These are phyloP conservation scores for Tineola bisselliella DNA, from an alignment of 2,888 invertebrate species.

Conservation along the genomic window DNA sequence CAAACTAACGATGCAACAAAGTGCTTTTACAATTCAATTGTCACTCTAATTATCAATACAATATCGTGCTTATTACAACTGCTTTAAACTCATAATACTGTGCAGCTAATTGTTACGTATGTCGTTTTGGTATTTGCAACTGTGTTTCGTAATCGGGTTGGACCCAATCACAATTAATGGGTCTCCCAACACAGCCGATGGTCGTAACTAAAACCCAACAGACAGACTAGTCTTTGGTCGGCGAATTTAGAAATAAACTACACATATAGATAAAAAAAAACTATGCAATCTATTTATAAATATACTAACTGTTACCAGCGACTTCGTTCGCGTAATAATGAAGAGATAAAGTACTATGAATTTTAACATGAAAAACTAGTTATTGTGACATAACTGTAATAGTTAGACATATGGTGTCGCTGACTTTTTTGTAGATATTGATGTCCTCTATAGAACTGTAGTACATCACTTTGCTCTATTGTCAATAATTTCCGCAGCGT, in stretches of 20 bases:
- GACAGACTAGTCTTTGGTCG: not conserved
- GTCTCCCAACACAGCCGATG: constrained; percentile 25
- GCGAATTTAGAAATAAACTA: not conserved
- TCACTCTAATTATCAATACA: constrained; percentile 18
- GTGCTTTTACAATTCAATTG: constrained; percentile 42
- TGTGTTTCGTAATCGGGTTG: constrained; percentile 52
- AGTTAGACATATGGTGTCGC: no score
- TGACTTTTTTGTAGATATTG: no score
- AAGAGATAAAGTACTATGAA: no score
- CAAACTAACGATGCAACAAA: constrained; percentile 14
- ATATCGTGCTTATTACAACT: constrained; percentile 22
- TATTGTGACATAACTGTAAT: no score
- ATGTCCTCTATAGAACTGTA: no score
- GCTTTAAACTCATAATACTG: not conserved
- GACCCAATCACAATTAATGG: constrained; percentile 58
- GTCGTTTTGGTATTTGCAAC: constrained; percentile 39
- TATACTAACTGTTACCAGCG: no score
- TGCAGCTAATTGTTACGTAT: constrained; percentile 36
- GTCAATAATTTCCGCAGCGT: no score
- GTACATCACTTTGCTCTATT: no score
- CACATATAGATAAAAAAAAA: not conserved
- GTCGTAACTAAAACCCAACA: constrained; percentile 5
- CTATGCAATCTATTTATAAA: not conserved
- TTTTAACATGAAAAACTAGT: no score
- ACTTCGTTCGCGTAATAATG: no score